Conservation (phyloP, 1,140 invertebrate species). For the Onthophagus taurus region DNA sequence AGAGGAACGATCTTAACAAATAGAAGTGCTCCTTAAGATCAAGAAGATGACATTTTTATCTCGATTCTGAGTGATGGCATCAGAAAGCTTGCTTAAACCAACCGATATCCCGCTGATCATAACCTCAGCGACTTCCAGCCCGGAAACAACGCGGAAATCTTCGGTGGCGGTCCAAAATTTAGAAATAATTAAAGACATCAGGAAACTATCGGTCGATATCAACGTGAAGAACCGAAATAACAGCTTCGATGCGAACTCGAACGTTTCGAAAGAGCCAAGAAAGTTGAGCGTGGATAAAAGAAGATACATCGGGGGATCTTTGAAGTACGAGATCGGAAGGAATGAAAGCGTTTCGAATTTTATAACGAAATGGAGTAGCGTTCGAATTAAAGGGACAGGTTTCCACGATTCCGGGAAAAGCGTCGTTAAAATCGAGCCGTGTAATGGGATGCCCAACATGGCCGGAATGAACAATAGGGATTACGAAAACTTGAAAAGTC, state of each 20-base stretch:
- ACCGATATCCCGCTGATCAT: slow-evolving; percentile 33
- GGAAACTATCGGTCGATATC: too few relatives aligned
- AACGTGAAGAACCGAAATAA: slow-evolving; percentile 6
- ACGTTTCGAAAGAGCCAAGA: slow-evolving; percentile 1
- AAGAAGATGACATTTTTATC: too few relatives aligned
- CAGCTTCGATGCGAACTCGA: background rate
- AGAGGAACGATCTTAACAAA: too few relatives aligned
- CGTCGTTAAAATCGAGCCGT: slow-evolving; percentile 49
- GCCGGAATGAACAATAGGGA: slow-evolving; percentile 42
- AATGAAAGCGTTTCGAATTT: slow-evolving; percentile 30
- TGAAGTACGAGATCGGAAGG: slow-evolving; percentile 33
- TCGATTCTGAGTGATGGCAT: too few relatives aligned
- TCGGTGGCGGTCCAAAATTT: background rate
- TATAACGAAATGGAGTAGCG: slow-evolving; percentile 45
- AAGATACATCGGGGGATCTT: slow-evolving; percentile 24
- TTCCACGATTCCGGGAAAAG: slow-evolving; percentile 43
- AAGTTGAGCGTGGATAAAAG: slow-evolving; percentile 13
- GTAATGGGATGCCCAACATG: slow-evolving; percentile 42
- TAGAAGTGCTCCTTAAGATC: too few relatives aligned
- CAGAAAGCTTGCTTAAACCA: slow-evolving; percentile 21
- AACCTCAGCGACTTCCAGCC: slow-evolving; percentile 26
- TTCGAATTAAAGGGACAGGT: slow-evolving; percentile 46
- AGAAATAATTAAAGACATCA: slow-evolving; percentile 3
- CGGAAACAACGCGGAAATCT: slow-evolving; percentile 17
- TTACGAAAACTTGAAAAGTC: slow-evolving; percentile 29